phyloP scores from a whole-genome alignment of 2,888 invertebrate species.

The Synergus gifuensis region DNA sequence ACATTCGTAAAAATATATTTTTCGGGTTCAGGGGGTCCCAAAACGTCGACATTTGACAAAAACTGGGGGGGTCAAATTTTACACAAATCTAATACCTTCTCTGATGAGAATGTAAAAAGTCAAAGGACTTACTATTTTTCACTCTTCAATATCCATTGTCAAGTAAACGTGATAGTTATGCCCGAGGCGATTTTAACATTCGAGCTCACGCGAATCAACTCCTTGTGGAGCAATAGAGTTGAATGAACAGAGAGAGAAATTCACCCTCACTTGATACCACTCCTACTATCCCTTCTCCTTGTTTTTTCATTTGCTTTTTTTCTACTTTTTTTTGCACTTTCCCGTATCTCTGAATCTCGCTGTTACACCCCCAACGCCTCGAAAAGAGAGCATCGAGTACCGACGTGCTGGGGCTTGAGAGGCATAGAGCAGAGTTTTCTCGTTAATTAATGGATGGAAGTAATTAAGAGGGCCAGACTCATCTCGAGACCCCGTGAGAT shows the following conservation, averaged over 20 bases:
- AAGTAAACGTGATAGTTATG: background rate
- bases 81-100: too few species aligned
- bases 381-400: conserved; percentile 22
- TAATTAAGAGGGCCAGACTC: conserved; percentile 58
- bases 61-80: too few species aligned
- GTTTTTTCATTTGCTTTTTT: background rate
- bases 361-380: conserved; percentile 21
- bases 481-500: conserved; percentile 42
- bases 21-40: too few species aligned
- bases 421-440: conserved; percentile 52
- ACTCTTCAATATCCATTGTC: conserved; percentile 7
- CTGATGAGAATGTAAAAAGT: too few species aligned
- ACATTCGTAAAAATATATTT: too few species aligned
- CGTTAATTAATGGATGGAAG: conserved; percentile 62
- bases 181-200: background rate
- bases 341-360: conserved; percentile 21
- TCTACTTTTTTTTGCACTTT: conserved; percentile 13
- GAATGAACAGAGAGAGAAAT: conserved; percentile 39
- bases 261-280: conserved; percentile 23
- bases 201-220: background rate
- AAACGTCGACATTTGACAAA: too few species aligned
- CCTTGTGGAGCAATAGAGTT: conserved; percentile 46
- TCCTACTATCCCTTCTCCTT: conserved; percentile 7
- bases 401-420: conserved; percentile 32
- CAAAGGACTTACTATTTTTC: background rate